These are phyloP conservation scores for Seriola quinqueradiata DNA, from an alignment of 2,113 vertebrate genomes.

Conservation along the genomic window DNA sequence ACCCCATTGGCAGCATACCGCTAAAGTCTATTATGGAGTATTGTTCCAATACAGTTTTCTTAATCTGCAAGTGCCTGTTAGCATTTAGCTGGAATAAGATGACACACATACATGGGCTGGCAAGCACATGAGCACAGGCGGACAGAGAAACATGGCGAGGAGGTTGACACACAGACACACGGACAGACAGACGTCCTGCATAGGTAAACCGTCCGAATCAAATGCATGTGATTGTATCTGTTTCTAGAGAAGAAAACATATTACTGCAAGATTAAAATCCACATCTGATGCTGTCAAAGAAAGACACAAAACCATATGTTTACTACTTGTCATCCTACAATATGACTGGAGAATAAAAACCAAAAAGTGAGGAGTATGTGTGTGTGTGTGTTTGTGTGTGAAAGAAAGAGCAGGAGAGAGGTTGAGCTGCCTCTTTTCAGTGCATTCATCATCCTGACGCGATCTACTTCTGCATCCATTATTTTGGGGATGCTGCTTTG, in stretches of 20 bases:
- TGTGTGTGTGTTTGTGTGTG: conserved; percentile 13
- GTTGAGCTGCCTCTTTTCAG: conserved; percentile 17
- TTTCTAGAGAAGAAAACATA: conserved; percentile 4
- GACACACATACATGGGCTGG: background rate
- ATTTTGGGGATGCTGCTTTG: conserved; percentile 44
- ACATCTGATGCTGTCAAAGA: conserved; percentile 23
- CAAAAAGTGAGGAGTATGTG: background rate
- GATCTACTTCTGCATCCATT: conserved; percentile 32
- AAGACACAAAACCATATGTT: conserved; percentile 13
- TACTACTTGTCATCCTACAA: conserved; percentile 8
- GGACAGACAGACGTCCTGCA: background rate
- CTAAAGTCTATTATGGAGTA: conserved; percentile 57
- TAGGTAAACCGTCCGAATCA: background rate
- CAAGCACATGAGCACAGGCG: background rate
- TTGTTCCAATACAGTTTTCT: conserved; percentile 61
- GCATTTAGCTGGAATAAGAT: conserved; percentile 47
- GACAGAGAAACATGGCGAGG: background rate
- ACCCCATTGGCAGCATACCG: conserved; percentile 42
- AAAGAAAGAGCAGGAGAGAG: background rate
- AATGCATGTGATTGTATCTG: conserved; percentile 28
- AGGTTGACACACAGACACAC: background rate
- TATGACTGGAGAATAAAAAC: conserved; percentile 1
- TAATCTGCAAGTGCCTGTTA: conserved; percentile 61
- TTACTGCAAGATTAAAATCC: conserved; percentile 5
- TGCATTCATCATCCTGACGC: conserved; percentile 45